These are phyloP conservation scores for Tyrannus savana DNA, from an alignment of 2,113 vertebrate species.

Conservation along the genomic window DNA sequence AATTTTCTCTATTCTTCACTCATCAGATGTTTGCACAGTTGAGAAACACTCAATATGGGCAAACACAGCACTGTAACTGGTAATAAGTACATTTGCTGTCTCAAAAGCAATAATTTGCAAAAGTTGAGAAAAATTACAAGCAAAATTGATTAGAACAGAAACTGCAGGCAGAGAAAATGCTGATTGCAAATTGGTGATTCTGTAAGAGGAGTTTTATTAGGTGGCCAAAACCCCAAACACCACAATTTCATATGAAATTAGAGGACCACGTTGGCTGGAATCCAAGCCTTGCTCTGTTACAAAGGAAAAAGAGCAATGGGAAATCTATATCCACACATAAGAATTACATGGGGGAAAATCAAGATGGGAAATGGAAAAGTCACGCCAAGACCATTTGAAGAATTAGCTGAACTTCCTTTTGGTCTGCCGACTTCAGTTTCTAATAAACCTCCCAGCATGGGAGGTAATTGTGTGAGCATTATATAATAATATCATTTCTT, in stretches of 20 bases:
- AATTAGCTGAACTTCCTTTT: not conserved
- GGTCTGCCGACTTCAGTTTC: not conserved
- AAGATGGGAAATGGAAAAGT: not conserved
- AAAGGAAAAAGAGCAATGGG: not conserved
- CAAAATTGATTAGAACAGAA: slow-evolving; percentile 53
- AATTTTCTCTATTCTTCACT: slow-evolving; percentile 13
- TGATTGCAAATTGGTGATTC: slow-evolving; percentile 38
- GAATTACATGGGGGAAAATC: not conserved
- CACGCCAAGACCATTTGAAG: not conserved
- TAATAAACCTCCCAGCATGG: not conserved
- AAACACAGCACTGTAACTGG: slow-evolving; percentile 17
- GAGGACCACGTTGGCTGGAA: not conserved
- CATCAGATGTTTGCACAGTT: slow-evolving; percentile 27
- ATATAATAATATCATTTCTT: not conserved
- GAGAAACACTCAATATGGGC: slow-evolving; percentile 15
- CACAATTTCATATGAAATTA: not conserved
- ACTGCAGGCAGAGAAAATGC: not conserved
- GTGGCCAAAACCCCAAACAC: not conserved
- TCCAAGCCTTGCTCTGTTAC: not conserved
- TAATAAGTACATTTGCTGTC: slow-evolving; percentile 18
- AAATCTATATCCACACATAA: not conserved
- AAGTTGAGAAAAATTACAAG: slow-evolving; percentile 35
- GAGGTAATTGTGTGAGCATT: not conserved
- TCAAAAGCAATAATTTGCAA: slow-evolving; percentile 41
- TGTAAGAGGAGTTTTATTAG: slow-evolving; percentile 14